These are phyloP conservation scores for Eledona agricola DNA, from an alignment of 2,888 invertebrate genomes.

Conservation along the genomic window DNA sequence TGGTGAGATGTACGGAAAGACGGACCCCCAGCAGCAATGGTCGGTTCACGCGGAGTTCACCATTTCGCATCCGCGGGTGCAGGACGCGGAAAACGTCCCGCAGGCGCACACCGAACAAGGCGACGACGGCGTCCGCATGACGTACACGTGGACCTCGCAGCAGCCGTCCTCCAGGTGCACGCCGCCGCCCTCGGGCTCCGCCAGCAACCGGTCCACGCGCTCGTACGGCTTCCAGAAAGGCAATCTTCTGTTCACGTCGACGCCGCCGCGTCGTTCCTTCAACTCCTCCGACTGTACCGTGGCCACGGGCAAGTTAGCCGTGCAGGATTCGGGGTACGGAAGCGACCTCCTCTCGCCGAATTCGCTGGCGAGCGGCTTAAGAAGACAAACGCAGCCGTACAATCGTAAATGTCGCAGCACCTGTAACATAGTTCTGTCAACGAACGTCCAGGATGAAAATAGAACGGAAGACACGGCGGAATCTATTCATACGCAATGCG, in stretches of 20 bases:
- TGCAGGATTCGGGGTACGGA: conserved; percentile 62
- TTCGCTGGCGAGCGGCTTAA: conserved; percentile 54
- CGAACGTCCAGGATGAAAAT: conserved; percentile 60
- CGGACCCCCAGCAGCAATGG: conserved; percentile 69
- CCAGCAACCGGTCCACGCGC: conserved; percentile 21
- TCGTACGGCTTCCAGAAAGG: conserved; percentile 64
- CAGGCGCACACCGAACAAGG: conserved; percentile 59
- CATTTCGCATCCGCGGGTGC: conserved; percentile 64
- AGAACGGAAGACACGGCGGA: conserved; percentile 48
- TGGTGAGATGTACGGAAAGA: conserved; percentile 38
- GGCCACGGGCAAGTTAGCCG: conserved; percentile 6
- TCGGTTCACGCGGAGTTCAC: conserved; percentile 75
- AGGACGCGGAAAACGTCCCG: conserved; percentile 60
- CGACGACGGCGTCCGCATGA: conserved; percentile 66
- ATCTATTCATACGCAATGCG: conserved; percentile 46
- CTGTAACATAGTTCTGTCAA: conserved; percentile 72
- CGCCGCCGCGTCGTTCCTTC: conserved; percentile 54
- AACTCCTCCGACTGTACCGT: conserved; percentile 17
- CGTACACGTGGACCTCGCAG: conserved; percentile 64
- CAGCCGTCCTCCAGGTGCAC: conserved; percentile 33
- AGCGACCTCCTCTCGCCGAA: conserved; percentile 65
- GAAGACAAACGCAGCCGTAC: conserved; percentile 56
- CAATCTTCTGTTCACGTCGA: conserved; percentile 66
- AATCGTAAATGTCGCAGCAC: conserved; percentile 71
- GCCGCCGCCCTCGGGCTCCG: conserved; percentile 34